Conservation (phyloP, 1,140 invertebrate genomes). For the Tenebrio molitor region DNA sequence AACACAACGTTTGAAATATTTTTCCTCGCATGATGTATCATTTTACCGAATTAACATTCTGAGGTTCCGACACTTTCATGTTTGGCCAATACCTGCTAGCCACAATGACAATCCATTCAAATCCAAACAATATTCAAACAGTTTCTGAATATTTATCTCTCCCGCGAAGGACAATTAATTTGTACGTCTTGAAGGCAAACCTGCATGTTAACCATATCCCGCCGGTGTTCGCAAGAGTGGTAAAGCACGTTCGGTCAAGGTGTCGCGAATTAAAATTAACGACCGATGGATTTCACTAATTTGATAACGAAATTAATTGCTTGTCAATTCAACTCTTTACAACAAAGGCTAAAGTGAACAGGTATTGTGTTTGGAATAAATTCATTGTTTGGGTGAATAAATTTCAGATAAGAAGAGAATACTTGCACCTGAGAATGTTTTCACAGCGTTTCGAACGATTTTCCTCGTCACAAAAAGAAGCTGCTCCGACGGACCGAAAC, state of each 20-base stretch:
- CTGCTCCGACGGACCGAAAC: too few relatives aligned
- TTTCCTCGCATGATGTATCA: too few relatives aligned
- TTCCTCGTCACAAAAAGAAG: too few relatives aligned
- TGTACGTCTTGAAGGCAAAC: not conserved
- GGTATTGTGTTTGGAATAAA: conserved; percentile 25
- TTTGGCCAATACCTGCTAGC: too few relatives aligned
- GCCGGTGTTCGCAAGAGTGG: conserved; percentile 15
- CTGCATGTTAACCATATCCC: not conserved
- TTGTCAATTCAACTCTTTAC: conserved; percentile 62
- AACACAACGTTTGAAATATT: too few relatives aligned
- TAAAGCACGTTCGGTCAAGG: conserved; percentile 44
- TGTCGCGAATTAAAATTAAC: conserved; percentile 57
- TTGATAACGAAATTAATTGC: conserved; percentile 65
- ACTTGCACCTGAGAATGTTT: conserved; percentile 4
- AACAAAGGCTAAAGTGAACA: conserved; percentile 52
- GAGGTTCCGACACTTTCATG: too few relatives aligned
- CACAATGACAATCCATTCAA: too few relatives aligned
- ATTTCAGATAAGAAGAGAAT: not conserved
- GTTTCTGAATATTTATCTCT: too few relatives aligned
- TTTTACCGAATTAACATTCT: too few relatives aligned
- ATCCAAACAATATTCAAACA: too few relatives aligned
- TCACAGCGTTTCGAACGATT: not conserved
- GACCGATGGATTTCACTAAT: conserved; percentile 63
- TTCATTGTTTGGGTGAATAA: not conserved
- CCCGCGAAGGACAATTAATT: not conserved